Base-by-base conservation (phyloP, 1,140 invertebrate species). In the Atta texana region DNA sequence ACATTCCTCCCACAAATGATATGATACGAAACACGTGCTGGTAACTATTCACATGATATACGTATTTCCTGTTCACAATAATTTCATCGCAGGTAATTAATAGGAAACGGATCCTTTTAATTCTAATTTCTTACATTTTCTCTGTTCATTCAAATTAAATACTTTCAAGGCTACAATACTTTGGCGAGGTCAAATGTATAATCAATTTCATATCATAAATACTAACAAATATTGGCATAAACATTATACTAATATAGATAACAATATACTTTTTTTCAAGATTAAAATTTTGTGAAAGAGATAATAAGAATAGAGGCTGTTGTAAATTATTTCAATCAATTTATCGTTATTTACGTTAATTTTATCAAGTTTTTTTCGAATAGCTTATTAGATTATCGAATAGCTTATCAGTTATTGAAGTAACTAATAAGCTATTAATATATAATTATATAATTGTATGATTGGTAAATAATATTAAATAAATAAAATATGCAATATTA, bases 1-100 rank as follows among this genome's bases (percentile, higher is more conserved):
- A 16, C 34, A 63, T 57, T 39, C 49, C 39, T 55, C 63, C 44
- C 14, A 66, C 39, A 49, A 86, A 34, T 61, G 75, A 86, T 86
- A 81, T 72, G 76, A 86, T 72, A 86, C 44, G 16, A 68, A 39
- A 55, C 31, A 82, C 31, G 59, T 28, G 31, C 18, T 82, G 16
- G 24, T 57, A 51, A 75, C 3, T 82, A n/a, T 75, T 72, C 39
- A 49, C 39, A 72, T 51, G 24, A 31, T 8, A 18, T 34, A 78
- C 14, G 51, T 31, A 44, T 77, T 77, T n/a, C 5, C 5, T 57
- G 44, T 55, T 81, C 14, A 31, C 49, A 68, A 69, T 18, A n/a
- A 80, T 53, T 57, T 34, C 64, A 14, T 44, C 39, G 39, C n/a
- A 24, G 18, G 31, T 57, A 81, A 69, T 44, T 69, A 80, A 28